Evolutionary conservation across 2,113 vertebrate species (phyloP).

Genomic region (Marmota flaviventris): DNA sequence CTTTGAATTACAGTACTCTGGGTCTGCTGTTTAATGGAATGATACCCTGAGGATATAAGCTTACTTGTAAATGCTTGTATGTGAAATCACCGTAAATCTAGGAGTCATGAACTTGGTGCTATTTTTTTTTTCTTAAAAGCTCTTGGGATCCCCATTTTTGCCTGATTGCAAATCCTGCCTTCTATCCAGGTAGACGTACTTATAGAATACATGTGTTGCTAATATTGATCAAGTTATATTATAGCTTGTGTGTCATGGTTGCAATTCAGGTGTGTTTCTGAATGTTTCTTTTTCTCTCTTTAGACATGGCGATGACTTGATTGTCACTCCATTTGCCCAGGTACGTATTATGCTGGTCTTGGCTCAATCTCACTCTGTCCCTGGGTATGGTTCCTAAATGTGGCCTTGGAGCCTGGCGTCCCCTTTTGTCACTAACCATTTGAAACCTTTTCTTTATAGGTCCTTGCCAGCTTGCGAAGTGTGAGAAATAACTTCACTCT

Average conservation of each 20-base stretch:
- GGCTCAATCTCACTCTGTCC: neutral
- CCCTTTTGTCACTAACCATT: slow-evolving; percentile 4
- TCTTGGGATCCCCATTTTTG: neutral
- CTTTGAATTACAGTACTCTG: slow-evolving; percentile 64
- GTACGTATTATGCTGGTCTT: slow-evolving; percentile 77
- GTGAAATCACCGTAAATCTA: neutral
- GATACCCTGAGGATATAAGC: slow-evolving; percentile 37
- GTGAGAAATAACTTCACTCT: slow-evolving; percentile 97
- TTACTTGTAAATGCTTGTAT: slow-evolving; percentile 40
- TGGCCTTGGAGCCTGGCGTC: neutral
- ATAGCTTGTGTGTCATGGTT: neutral
- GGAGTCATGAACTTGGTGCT: neutral
- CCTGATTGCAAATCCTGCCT: neutral
- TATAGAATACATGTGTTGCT: neutral
- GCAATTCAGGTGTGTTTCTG: slow-evolving; percentile 7
- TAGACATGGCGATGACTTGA: slow-evolving; percentile 97
- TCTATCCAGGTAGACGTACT: neutral
- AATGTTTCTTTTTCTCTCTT: slow-evolving; percentile 56
- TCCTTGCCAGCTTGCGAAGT: slow-evolving; percentile 96
- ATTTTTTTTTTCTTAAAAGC: neutral
- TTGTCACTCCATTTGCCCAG: slow-evolving; percentile 98
- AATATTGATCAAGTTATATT: neutral
- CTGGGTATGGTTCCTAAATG: neutral
- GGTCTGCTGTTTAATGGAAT: neutral
- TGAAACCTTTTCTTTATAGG: slow-evolving; percentile 86